Evolutionary conservation across 2,113 vertebrate species (phyloP).

Genomic region (Podocnemis expansa): DNA sequence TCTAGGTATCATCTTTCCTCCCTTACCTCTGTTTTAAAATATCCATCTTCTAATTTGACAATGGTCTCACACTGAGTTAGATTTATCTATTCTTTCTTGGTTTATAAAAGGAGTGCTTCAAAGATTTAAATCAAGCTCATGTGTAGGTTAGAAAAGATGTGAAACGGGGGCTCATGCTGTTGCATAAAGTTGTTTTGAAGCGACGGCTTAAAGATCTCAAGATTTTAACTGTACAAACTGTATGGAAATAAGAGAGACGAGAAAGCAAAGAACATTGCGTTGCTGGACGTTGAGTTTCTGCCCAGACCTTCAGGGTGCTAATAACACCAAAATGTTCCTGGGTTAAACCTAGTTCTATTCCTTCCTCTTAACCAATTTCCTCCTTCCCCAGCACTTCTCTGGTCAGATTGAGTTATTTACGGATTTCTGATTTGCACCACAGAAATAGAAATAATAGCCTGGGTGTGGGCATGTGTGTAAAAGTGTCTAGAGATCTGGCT

Average conservation of each 20-base stretch:
- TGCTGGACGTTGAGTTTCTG: background rate
- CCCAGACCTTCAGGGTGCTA: background rate
- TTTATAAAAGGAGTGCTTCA: slow-evolving; percentile 41
- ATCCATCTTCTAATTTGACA: background rate
- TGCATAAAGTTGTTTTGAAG: background rate
- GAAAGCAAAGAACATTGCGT: background rate
- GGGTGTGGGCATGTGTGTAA: background rate
- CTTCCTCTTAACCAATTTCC: background rate
- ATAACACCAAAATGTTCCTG: background rate
- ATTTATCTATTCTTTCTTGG: slow-evolving; percentile 33
- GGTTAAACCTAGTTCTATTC: background rate
- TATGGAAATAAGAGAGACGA: background rate
- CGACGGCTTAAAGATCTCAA: background rate
- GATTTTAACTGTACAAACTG: background rate
- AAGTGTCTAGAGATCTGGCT: background rate
- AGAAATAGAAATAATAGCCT: background rate
- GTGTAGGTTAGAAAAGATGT: slow-evolving; percentile 1
- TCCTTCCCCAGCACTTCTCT: background rate
- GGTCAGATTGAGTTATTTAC: background rate
- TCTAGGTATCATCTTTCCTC: background rate
- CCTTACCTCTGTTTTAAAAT: slow-evolving; percentile 45
- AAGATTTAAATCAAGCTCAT: slow-evolving; percentile 20
- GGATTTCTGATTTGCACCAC: background rate
- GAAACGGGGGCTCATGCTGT: background rate
- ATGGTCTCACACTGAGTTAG: slow-evolving; percentile 31